Evolutionary conservation across 1,140 invertebrate genomes (phyloP), one percentile per base, ranked within the genome.

Genomic region (Manduca sexta): DNA sequence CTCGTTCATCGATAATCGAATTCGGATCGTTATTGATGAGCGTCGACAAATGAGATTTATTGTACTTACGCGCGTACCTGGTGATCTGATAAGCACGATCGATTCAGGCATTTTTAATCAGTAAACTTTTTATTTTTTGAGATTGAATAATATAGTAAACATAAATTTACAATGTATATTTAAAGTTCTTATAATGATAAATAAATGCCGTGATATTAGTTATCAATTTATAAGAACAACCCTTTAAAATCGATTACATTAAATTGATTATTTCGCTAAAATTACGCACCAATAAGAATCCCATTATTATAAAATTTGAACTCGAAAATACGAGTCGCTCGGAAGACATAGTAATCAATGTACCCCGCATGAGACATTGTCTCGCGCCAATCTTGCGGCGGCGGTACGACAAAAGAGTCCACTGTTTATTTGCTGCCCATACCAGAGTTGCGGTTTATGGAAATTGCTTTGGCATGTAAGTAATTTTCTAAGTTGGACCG

Each of bases 381-480:
- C 57, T 73, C 55, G 43, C 43, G 55, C 45, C 52, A 69, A 69
- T 67, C 55, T 69, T 72, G 74, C 42, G 71, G 74, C 57, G 71
- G 69, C 66, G 68, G 61, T 50, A 41, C 58, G 45, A 64, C 74
- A 72, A 69, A 76, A 69, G 60, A 52, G 54, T 60, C 41, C 61
- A 57, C 56, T 66, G 65, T 73, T 71, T 71, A 74, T 76, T 71
- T 69, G 69, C 64, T 42, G 69, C 52, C 58, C 68, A 66, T 61
- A 48, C 61, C 57, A 49, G 47, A 45, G 59, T 68, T 79, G 75
- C 69, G 75, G 75, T 79, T 55, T 66, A 55, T 47, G 59, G 55
- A 63, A 66, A 79, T 76, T 76, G 69, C 73, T 48, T 65, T 52
- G 48, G 61, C 60, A 64, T 79, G 73, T 79, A 72, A 78, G 74